Evolutionary conservation across 2,797 vertebrate species (phyloP).

Genomic region (Gobionotothen gibberifrons): DNA sequence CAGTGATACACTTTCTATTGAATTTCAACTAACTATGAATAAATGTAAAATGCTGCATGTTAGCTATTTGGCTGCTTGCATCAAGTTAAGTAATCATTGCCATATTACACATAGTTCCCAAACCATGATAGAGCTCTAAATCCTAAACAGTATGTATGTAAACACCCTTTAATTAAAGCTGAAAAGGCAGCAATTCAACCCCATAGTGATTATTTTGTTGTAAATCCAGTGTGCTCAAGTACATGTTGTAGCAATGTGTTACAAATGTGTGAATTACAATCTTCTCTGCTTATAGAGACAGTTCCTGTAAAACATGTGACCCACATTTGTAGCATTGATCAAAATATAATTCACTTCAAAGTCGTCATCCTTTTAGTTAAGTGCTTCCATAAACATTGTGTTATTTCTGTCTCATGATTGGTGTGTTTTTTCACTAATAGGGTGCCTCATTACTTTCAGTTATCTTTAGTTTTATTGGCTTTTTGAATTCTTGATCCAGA

Average conservation of each 20-base stretch:
- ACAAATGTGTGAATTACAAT: background rate
- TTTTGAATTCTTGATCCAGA: background rate
- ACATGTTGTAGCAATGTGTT: background rate
- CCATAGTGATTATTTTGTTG: background rate
- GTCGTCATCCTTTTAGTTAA: background rate
- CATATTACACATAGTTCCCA: background rate
- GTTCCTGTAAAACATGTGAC: background rate
- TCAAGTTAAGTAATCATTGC: background rate
- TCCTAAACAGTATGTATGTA: background rate
- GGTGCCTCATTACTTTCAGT: background rate
- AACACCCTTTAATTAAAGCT: background rate
- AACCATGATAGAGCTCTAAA: background rate
- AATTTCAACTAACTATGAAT: background rate
- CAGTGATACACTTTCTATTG: background rate
- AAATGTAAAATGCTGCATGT: background rate
- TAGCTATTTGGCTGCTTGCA: background rate
- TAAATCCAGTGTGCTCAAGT: background rate
- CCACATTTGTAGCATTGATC: background rate
- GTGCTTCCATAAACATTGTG: background rate
- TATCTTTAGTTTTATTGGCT: background rate
- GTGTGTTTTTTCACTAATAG: background rate
- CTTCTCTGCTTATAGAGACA: background rate
- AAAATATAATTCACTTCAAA: background rate
- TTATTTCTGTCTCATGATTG: background rate
- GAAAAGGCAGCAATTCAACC: background rate